These are phyloP conservation scores for Tyrannus savana DNA, from an alignment of 2,113 vertebrate genomes.

Conservation along the genomic window DNA sequence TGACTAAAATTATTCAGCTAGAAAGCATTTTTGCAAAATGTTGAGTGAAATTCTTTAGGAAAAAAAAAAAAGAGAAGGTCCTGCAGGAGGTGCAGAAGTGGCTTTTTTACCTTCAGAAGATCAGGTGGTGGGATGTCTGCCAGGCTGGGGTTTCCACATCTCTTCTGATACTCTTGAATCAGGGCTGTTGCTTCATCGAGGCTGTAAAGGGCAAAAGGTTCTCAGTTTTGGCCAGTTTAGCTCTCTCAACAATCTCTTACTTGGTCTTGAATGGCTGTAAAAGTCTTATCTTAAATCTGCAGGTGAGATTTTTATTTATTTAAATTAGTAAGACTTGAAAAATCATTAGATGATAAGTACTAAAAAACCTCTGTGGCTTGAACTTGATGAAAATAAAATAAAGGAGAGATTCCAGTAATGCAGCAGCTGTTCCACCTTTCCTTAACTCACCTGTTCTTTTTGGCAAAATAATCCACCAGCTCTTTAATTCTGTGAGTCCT, in stretches of 20 bases:
- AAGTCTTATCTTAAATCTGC: neutral
- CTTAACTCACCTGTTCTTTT: conserved; percentile 78
- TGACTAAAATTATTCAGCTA: neutral
- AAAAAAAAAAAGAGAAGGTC: neutral
- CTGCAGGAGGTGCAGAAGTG: neutral
- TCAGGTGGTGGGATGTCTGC: conserved; percentile 44
- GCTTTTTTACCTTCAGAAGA: conserved; percentile 78
- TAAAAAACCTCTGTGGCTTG: neutral
- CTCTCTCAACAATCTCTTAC: neutral
- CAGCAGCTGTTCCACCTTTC: neutral
- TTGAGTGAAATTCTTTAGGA: neutral
- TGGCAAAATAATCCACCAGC: conserved; percentile 80
- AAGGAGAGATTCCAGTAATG: neutral
- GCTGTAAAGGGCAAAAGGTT: conserved; percentile 63
- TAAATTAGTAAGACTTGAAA: neutral
- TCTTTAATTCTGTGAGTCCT: conserved; percentile 74
- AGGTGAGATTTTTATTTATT: neutral
- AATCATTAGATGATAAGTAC: neutral
- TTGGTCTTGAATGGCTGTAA: neutral
- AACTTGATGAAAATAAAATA: neutral
- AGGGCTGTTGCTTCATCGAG: conserved; percentile 81
- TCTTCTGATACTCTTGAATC: conserved; percentile 78
- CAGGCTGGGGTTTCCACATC: conserved; percentile 60
- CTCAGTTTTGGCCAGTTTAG: neutral
- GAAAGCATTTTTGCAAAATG: neutral